phyloP scores from a whole-genome alignment of 2,888 invertebrate species.

The Ethmia dodecea region DNA sequence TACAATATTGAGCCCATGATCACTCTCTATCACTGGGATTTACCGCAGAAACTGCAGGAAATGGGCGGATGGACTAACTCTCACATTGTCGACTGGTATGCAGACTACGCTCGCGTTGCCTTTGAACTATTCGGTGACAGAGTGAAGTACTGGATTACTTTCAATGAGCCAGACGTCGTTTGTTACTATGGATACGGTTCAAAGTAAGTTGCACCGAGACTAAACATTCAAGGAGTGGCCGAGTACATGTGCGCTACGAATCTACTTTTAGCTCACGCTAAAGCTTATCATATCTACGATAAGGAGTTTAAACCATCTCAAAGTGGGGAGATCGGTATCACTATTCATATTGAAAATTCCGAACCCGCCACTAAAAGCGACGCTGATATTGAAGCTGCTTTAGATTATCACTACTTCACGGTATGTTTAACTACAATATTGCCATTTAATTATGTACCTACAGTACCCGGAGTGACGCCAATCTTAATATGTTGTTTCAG shows the following conservation, averaged over 20 bases:
- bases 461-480: no score
- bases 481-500: conserved; percentile 38
- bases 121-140: conserved; percentile 62
- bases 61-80: conserved; percentile 72
- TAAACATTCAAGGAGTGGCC: conserved; percentile 46
- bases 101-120: conserved; percentile 54
- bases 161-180: conserved; percentile 70
- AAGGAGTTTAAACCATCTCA: conserved; percentile 34
- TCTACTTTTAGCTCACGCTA: conserved; percentile 72
- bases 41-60: conserved; percentile 68
- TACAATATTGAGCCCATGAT: conserved; percentile 79
- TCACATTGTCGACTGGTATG: conserved; percentile 57
- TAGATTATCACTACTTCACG: conserved; percentile 56
- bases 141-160: conserved; percentile 73
- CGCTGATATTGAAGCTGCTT: conserved; percentile 18
- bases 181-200: conserved; percentile 60
- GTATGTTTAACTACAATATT: conserved; percentile 31
- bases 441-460: no score
- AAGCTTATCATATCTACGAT: conserved; percentile 49
- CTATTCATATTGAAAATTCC: conserved; percentile 17
- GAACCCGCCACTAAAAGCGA: conserved; percentile 46
- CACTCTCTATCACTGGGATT: conserved; percentile 73
- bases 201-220: conserved; percentile 32
- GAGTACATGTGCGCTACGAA: conserved; percentile 66
- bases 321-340: conserved; percentile 27